phyloP scores from a whole-genome alignment of 37 sponge, comb jelly and placozoan genomes.

The Corticium candelabrum region DNA sequence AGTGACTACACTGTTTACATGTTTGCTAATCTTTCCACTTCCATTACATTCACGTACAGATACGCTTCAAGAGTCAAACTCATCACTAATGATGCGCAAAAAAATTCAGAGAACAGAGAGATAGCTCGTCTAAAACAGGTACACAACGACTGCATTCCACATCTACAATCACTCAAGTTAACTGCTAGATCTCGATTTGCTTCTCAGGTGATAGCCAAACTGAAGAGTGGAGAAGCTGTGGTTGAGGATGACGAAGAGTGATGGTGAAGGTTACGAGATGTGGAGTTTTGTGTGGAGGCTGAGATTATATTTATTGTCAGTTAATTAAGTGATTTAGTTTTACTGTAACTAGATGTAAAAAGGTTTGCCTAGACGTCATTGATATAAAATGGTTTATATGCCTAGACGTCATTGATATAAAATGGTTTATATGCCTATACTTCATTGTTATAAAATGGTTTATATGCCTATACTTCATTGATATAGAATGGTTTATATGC shows the following conservation, averaged over 20 bases:
- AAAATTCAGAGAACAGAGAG: slow-evolving; percentile 51
- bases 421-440: no score
- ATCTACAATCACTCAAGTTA: background rate
- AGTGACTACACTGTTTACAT: background rate
- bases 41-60: slow-evolving; percentile 5
- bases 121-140: slow-evolving; percentile 40
- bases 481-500: no score
- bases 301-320: no score
- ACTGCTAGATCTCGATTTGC: background rate
- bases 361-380: no score
- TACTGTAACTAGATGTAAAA: no score
- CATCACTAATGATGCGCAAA: slow-evolving; percentile 46
- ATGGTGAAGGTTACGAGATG: background rate
- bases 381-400: no score
- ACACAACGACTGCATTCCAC: background rate
- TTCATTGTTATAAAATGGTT: no score
- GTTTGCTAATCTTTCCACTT: background rate
- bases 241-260: slow-evolving; percentile 25
- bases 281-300: background rate
- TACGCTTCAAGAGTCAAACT: slow-evolving; percentile 47
- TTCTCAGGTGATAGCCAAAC: slow-evolving; percentile 38
- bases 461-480: no score
- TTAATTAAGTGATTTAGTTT: no score
- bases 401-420: no score
- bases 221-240: slow-evolving; percentile 32